phyloP scores from a whole-genome alignment of 2,888 invertebrate genomes.

The Sphaerophoria taeniata region DNA sequence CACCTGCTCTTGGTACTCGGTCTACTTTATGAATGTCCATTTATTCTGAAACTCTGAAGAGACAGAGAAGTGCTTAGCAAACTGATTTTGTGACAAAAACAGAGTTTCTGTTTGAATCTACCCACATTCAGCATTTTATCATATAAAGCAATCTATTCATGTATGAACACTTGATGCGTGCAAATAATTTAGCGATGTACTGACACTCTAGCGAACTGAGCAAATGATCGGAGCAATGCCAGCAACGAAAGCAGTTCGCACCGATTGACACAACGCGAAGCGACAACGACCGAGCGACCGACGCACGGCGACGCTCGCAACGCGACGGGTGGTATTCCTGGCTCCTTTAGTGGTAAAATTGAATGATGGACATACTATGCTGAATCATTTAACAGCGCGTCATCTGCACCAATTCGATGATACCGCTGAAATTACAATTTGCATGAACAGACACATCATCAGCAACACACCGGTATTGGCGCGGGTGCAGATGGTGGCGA shows the following conservation, averaged over 20 bases:
- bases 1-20: slow-evolving; percentile 18
- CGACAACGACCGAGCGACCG: too few species aligned
- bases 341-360: slow-evolving; percentile 27
- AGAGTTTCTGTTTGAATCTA: slow-evolving; percentile 62
- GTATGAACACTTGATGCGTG: slow-evolving; percentile 44
- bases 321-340: background rate
- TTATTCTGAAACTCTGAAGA: slow-evolving; percentile 31
- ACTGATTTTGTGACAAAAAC: slow-evolving; percentile 74
- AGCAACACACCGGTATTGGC: background rate
- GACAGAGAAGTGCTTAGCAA: slow-evolving; percentile 66
- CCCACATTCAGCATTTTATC: slow-evolving; percentile 39
- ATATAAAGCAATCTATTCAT: background rate
- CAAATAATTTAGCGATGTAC: slow-evolving; percentile 64
- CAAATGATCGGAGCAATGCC: background rate
- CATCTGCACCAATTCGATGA: slow-evolving; percentile 57
- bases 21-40: slow-evolving; percentile 53
- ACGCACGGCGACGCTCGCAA: too few species aligned
- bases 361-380: slow-evolving; percentile 49
- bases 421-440: slow-evolving; percentile 67
- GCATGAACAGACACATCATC: slow-evolving; percentile 70
- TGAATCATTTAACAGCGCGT: slow-evolving; percentile 67
- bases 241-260: background rate
- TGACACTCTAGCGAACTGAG: slow-evolving; percentile 27
- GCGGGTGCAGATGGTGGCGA: slow-evolving; percentile 18
- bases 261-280: background rate